Percentiles rank a stretch among this genome's conserved stretches.
Conservation (phyloP, 2,888 invertebrate species). For the Troides helena region DNA sequence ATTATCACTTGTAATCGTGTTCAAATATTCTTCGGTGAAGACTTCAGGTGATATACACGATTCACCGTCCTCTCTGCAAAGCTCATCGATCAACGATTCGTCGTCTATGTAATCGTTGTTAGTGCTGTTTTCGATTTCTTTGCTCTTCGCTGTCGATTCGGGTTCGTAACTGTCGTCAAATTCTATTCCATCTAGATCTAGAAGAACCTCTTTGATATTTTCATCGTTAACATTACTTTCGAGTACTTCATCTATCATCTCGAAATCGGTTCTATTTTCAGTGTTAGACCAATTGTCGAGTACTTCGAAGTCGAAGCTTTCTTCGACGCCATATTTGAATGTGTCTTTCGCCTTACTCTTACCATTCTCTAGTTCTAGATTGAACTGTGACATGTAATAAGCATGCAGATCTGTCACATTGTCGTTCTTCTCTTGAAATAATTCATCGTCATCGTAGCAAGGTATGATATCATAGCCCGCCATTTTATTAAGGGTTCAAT, state of each 20-base stretch:
- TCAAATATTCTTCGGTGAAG: conserved; percentile 62
- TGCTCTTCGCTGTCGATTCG: conserved; percentile 45
- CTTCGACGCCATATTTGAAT: conserved; percentile 67
- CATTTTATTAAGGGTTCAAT: conserved; percentile 69
- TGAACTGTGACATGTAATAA: conserved; percentile 76
- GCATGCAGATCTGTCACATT: conserved; percentile 70
- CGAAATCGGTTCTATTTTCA: conserved; percentile 52
- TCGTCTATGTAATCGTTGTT: conserved; percentile 72
- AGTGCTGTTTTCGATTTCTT: conserved; percentile 43
- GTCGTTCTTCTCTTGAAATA: conserved; percentile 63
- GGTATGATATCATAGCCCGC: conserved; percentile 69
- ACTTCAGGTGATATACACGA: conserved; percentile 60
- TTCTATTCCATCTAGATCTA: conserved; percentile 69
- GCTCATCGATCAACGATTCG: conserved; percentile 71
- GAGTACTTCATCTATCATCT: conserved; percentile 65
- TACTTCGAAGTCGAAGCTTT: conserved; percentile 72
- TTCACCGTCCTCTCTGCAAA: conserved; percentile 72
- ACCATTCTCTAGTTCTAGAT: conserved; percentile 72
- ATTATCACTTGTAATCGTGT: conserved; percentile 50
- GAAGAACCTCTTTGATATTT: conserved; percentile 70
- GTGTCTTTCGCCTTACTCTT: conserved; percentile 54
- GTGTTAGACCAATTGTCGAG: conserved; percentile 55
- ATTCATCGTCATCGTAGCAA: conserved; percentile 61
- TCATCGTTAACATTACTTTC: conserved; percentile 67
- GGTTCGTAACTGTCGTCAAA: conserved; percentile 62